These are phyloP conservation scores for Platysternon megacephalum DNA, from an alignment of 2,113 vertebrate species.

Conservation along the genomic window DNA sequence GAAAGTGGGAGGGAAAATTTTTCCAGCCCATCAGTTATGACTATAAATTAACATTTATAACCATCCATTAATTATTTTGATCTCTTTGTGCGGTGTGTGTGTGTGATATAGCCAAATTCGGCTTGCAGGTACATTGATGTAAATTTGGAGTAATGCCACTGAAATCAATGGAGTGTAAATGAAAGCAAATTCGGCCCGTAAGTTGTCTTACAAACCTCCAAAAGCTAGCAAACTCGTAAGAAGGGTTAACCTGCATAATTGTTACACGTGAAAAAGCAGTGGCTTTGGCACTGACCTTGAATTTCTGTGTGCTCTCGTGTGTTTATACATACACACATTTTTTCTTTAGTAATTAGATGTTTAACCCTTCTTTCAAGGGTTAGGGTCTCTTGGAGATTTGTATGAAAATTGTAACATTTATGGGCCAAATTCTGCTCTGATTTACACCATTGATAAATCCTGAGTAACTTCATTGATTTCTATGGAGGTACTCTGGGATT, in stretches of 20 bases:
- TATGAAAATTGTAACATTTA: neutral
- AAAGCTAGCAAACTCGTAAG: neutral
- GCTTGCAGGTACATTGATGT: neutral
- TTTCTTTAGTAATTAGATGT: neutral
- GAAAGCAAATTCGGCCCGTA: neutral
- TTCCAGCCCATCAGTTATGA: neutral
- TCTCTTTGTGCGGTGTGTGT: neutral
- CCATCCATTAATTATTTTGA: neutral
- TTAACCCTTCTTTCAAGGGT: neutral
- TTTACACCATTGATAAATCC: neutral
- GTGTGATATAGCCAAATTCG: neutral
- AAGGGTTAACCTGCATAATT: neutral
- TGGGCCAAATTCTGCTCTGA: accelerated
- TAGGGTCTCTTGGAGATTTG: neutral
- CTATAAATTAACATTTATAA: neutral
- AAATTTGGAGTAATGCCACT: neutral
- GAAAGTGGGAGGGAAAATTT: neutral
- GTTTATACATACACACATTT: neutral
- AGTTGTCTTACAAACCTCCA: neutral
- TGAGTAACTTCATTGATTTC: accelerated
- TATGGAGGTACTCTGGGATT: neutral
- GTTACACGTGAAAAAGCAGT: neutral
- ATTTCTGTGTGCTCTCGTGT: neutral
- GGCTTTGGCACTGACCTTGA: neutral
- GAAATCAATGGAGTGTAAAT: neutral